phyloP scores from a whole-genome alignment of 2,888 invertebrate genomes.

The Exocentrus adspersus region DNA sequence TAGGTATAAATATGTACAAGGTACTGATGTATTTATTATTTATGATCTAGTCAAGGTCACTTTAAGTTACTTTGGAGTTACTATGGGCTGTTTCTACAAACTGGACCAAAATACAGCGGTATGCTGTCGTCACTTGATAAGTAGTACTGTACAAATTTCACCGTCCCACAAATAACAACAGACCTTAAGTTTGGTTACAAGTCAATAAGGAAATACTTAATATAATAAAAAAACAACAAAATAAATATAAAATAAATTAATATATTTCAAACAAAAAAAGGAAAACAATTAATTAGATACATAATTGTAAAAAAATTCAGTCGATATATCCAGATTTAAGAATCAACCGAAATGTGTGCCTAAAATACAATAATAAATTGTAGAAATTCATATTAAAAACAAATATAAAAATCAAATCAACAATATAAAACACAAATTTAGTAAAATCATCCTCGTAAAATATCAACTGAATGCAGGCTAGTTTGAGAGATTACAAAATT shows the following conservation, averaged over 20 bases:
- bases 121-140: too few species aligned
- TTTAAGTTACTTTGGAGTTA: constrained; percentile 59
- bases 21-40: constrained; percentile 58
- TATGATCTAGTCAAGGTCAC: constrained; percentile 63
- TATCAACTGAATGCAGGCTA: constrained; percentile 44
- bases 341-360: constrained; percentile 35
- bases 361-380: too few species aligned
- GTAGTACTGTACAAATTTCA: constrained; percentile 32
- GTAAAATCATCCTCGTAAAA: too few species aligned
- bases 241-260: constrained; percentile 59
- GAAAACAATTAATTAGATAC: constrained; percentile 56
- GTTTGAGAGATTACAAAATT: constrained; percentile 41
- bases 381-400: too few species aligned
- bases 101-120: neutral
- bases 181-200: constrained; percentile 56
- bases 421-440: too few species aligned
- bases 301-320: too few species aligned
- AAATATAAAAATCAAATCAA: constrained; percentile 34
- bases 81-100: constrained; percentile 35
- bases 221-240: constrained; percentile 51
- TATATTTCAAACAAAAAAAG: constrained; percentile 59
- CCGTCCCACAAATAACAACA: constrained; percentile 42
- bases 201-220: constrained; percentile 20
- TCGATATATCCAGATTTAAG: constrained; percentile 50
- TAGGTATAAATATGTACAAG: constrained; percentile 61